Conservation (phyloP, 1,140 invertebrate genomes). For the Nasonia longicornis region DNA sequence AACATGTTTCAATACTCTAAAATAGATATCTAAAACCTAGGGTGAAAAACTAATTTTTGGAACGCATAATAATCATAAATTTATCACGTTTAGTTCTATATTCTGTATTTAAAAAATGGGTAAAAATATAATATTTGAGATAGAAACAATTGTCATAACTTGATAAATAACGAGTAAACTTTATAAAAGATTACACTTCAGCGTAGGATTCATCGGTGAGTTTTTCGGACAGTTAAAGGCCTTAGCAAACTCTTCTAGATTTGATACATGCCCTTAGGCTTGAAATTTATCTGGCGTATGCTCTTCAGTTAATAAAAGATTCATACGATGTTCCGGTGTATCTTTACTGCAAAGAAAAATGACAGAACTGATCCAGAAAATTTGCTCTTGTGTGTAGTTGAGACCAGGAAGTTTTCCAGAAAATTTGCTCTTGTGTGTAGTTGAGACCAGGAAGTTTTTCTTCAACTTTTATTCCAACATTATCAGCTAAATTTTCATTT, state of each 20-base stretch:
- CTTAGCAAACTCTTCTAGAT: conserved; percentile 32
- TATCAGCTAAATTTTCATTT: conserved; percentile 38
- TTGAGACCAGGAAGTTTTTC: conserved; percentile 33
- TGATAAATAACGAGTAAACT: background rate
- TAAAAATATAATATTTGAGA: too few species aligned
- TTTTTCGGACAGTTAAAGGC: conserved; percentile 20
- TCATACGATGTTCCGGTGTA: conserved; percentile 55
- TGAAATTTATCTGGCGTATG: conserved; percentile 23
- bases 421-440: conserved; percentile 35
- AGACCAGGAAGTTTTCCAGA: conserved; percentile 35
- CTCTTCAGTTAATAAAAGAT: background rate
- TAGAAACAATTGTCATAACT: too few species aligned
- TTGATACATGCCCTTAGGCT: conserved; percentile 16
- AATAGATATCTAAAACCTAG: too few species aligned
- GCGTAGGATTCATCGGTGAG: conserved; percentile 29
- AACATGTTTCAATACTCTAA: too few species aligned
- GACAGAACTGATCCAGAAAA: conserved; percentile 31
- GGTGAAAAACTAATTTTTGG: too few species aligned
- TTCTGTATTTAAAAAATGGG: too few species aligned
- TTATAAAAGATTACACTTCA: conserved; percentile 24
- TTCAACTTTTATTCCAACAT: conserved; percentile 11
- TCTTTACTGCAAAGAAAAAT: conserved; percentile 16
- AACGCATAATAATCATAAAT: too few species aligned
- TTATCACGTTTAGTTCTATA: too few species aligned
- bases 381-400: conserved; percentile 29